These are phyloP conservation scores for Drosophila koepferae DNA, from an alignment of 2,888 invertebrate genomes.

Conservation along the genomic window DNA sequence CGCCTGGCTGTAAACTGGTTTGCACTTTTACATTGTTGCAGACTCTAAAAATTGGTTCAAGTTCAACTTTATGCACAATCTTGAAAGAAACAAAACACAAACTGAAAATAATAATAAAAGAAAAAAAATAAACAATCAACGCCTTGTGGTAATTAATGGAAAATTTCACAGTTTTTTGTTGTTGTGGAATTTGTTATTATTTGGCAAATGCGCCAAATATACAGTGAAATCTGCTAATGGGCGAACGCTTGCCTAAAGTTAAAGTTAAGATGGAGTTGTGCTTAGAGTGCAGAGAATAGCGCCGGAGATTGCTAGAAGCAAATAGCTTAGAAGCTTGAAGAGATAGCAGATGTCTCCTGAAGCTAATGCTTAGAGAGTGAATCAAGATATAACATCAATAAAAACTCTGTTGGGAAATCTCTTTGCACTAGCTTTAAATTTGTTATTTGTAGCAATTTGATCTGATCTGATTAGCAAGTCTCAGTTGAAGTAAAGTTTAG, in stretches of 20 bases:
- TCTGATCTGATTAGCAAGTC: too few species aligned
- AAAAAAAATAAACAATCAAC: constrained; percentile 25
- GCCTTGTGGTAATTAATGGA: constrained; percentile 64
- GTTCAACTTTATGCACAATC: constrained; percentile 76
- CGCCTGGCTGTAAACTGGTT: constrained; percentile 71
- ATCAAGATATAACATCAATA: too few species aligned
- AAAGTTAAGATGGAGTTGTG: too few species aligned
- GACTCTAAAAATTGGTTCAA: constrained; percentile 70
- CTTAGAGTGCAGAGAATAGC: not conserved
- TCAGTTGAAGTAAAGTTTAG: too few species aligned
- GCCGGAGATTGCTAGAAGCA: not conserved
- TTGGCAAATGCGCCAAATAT: constrained; percentile 3
- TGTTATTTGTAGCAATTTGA: too few species aligned
- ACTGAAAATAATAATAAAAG: not conserved
- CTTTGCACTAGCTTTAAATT: too few species aligned
- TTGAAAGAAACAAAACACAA: constrained; percentile 28
- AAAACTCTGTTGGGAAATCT: too few species aligned
- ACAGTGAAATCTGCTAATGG: not conserved
- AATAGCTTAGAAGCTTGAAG: too few species aligned
- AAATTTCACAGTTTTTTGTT: constrained; percentile 36
- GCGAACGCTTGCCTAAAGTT: not conserved
- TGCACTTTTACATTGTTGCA: constrained; percentile 69
- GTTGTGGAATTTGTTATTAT: constrained; percentile 11
- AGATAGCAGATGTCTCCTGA: too few species aligned
- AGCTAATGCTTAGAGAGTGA: too few species aligned